Conservation (phyloP, 2,888 invertebrate genomes). For the Catocala nupta region DNA sequence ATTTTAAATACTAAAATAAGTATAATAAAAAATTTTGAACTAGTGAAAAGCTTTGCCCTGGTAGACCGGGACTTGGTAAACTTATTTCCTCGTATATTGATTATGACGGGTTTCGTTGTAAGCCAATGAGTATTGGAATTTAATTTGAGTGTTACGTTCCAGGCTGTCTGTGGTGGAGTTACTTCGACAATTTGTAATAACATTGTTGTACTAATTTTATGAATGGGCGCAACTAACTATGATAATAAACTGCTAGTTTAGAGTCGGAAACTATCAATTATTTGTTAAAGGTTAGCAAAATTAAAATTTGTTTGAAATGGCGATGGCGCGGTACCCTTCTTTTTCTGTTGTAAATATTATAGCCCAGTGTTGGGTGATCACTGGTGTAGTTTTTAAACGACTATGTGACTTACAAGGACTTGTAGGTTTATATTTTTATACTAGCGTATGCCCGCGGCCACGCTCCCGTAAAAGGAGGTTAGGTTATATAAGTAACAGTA, state of each 20-base stretch:
- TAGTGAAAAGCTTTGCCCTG: slow-evolving; percentile 40
- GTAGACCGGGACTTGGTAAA: slow-evolving; percentile 33
- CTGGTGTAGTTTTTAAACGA: too few relatives aligned
- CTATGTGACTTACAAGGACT: too few relatives aligned
- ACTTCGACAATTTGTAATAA: slow-evolving; percentile 52
- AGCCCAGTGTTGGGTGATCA: too few relatives aligned
- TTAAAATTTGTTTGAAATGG: not conserved
- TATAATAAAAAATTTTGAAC: slow-evolving; percentile 10
- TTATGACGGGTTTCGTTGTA: slow-evolving; percentile 52
- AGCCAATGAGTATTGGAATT: slow-evolving; percentile 60
- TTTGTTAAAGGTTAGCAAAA: not conserved
- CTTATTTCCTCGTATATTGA: slow-evolving; percentile 57
- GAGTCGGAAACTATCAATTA: not conserved
- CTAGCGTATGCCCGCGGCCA: too few relatives aligned
- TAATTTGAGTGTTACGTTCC: slow-evolving; percentile 52
- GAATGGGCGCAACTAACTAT: slow-evolving; percentile 24
- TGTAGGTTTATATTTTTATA: too few relatives aligned
- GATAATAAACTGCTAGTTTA: slow-evolving; percentile 32
- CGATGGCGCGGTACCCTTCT: too few relatives aligned
- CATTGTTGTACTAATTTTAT: slow-evolving; percentile 33
- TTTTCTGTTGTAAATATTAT: too few relatives aligned
- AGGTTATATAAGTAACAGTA: too few relatives aligned
- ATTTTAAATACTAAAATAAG: slow-evolving; percentile 35
- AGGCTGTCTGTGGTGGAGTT: slow-evolving; percentile 37
- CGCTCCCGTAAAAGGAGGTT: too few relatives aligned